Conservation (phyloP, 2,797 vertebrate genomes). For the Myotis pilosus region DNA sequence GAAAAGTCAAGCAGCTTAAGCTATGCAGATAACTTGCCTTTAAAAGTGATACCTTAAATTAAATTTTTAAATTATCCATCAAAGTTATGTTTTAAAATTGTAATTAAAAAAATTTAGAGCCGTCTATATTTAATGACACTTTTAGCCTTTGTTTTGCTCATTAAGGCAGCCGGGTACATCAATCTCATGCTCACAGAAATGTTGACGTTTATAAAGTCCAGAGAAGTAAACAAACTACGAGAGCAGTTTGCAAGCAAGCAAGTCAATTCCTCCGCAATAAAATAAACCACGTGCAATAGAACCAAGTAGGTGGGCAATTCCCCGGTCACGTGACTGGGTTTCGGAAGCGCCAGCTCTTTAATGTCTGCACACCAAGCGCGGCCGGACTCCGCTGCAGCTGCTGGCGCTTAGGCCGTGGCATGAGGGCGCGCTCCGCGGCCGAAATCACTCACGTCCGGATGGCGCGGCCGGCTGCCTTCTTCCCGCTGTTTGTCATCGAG, state of each 20-base stretch:
- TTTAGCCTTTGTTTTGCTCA: not conserved
- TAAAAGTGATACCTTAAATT: not conserved
- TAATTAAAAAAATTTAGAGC: not conserved
- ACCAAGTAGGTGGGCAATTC: not conserved
- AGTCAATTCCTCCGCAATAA: not conserved
- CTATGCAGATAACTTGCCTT: not conserved
- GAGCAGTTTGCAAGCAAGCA: too few species aligned
- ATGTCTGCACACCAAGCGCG: not conserved
- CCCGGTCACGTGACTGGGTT: not conserved
- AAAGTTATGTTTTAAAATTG: not conserved
- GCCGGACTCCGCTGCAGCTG: not conserved
- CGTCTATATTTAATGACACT: not conserved
- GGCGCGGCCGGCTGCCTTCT: not conserved
- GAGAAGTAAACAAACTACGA: not conserved
- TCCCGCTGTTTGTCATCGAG: not conserved
- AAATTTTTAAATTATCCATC: not conserved
- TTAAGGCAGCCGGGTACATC: not conserved
- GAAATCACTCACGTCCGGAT: not conserved
- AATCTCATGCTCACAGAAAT: not conserved
- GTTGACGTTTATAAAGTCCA: slow-evolving; percentile 12
- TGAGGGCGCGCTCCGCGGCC: not conserved
- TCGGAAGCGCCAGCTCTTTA: slow-evolving; percentile 8
- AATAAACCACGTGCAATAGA: not conserved
- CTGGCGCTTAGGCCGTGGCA: not conserved
- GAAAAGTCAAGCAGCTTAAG: slow-evolving; percentile 3